These are phyloP conservation scores for Coenonympha arcania DNA, from an alignment of 2,888 invertebrate species.

Conservation along the genomic window DNA sequence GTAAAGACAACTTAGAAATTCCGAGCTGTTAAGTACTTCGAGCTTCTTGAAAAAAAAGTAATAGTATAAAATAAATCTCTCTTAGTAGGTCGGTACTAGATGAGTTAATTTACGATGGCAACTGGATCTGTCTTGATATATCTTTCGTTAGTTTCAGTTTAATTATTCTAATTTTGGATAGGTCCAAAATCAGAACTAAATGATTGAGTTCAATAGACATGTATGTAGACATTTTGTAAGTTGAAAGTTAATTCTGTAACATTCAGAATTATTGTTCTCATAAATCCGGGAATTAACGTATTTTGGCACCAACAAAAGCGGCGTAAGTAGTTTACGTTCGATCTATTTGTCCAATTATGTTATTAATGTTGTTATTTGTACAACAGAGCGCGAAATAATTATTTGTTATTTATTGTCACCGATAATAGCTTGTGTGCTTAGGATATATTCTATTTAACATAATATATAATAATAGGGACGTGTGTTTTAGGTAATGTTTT, in stretches of 20 bases:
- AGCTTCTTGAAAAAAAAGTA: no score
- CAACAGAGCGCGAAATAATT: not conserved
- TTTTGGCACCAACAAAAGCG: constrained; percentile 23
- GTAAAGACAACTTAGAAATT: no score
- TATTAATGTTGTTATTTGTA: constrained; percentile 14
- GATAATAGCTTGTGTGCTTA: not conserved
- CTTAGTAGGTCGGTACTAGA: no score
- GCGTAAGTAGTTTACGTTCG: constrained; percentile 20
- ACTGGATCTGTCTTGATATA: no score
- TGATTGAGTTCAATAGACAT: no score
- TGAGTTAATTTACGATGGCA: no score
- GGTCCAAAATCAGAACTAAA: no score
- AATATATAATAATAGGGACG: not conserved
- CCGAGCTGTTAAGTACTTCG: no score
- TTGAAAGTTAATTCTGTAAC: constrained; percentile 27
- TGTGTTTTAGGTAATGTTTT: not conserved
- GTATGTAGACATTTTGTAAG: not conserved
- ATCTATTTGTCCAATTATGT: constrained; percentile 21
- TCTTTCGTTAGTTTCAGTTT: no score
- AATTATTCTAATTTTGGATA: no score
- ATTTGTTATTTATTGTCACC: not conserved
- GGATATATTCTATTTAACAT: not conserved
- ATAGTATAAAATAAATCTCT: no score
- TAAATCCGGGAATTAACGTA: constrained; percentile 24
- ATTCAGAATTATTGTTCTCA: constrained; percentile 25